Base-by-base conservation (phyloP, 2,888 invertebrate species). In the Notocelia uddmanniana region DNA sequence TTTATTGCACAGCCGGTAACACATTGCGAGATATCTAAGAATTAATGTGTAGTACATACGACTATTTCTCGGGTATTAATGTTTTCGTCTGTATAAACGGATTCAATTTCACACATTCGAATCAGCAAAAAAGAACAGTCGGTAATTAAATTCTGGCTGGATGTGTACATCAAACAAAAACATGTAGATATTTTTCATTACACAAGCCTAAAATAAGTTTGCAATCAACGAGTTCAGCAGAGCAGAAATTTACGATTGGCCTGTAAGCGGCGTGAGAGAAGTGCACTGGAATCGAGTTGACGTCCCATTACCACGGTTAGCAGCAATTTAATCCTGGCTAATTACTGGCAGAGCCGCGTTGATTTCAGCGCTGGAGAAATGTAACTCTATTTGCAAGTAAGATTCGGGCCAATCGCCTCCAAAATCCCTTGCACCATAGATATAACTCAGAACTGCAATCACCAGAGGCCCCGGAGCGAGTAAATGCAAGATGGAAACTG, bases 291-390 rank as follows among this genome's bases (percentile, higher is more conserved):
- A 83, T 81, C 78, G 81, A 85, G 78, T 83, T 85, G 79, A 78
- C 76, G 81, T 78, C 80, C 78, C 79, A 85, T 85, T 85, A 82
- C 80, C 77, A 76, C 73, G 75, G 76, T 79, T 41, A 72, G 60
- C 67, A 34, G 74, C 79, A 78, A 87, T 88, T 89, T 86, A 89
- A 88, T 91, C 85, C 83, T 77, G 81, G 80, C 82, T 91, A 89
- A 91, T 91, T 89, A 86, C 86, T 80, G 78, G 76, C 82, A 82
- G 83, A 77, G 80, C 82, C 79, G 83, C 82, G 77, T 78, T 74
- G 74, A 75, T 76, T 78, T 74, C 79, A 75, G 77, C 70, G 62
- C 73, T 79, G 76, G 77, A 79, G 77, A 79, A 83, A 82, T 80
- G 75, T 78, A 83, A 82, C 79, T 81, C 79, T 83, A 84, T 85